Conservation (phyloP, 2,113 vertebrate genomes). For the Menidia beryllina region DNA sequence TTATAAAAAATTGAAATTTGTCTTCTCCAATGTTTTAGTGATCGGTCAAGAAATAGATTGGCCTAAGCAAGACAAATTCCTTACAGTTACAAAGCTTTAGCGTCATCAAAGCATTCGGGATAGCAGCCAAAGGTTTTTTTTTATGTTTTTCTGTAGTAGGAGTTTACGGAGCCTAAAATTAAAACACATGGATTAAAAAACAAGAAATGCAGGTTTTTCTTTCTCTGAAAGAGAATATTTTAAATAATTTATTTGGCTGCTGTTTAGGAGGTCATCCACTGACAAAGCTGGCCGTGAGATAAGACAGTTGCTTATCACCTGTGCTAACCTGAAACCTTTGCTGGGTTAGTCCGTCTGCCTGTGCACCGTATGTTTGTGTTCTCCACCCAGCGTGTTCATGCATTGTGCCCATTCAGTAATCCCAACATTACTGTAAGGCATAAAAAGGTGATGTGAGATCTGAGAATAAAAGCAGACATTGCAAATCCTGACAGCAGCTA, state of each 20-base stretch:
- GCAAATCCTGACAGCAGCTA: neutral
- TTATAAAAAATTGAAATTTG: too few relatives aligned
- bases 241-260: too few relatives aligned
- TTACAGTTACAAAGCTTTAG: too few relatives aligned
- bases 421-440: neutral
- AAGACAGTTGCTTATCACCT: neutral
- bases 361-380: too few relatives aligned
- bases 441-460: neutral
- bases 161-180: neutral
- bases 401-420: neutral
- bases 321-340: neutral
- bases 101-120: neutral
- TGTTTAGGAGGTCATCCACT: neutral
- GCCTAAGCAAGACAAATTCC: too few relatives aligned
- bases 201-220: neutral
- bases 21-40: too few relatives aligned
- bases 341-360: too few relatives aligned
- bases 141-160: neutral
- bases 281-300: neutral
- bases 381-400: neutral
- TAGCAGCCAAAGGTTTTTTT: neutral
- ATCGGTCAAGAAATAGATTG: too few relatives aligned
- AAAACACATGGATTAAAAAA: neutral
- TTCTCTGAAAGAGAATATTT: neutral
- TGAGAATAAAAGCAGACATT: neutral